Percentiles rank a stretch among this genome's conserved stretches.
phyloP scores from a whole-genome alignment of 2,888 invertebrate genomes.

The Lumbricus terrestris region DNA sequence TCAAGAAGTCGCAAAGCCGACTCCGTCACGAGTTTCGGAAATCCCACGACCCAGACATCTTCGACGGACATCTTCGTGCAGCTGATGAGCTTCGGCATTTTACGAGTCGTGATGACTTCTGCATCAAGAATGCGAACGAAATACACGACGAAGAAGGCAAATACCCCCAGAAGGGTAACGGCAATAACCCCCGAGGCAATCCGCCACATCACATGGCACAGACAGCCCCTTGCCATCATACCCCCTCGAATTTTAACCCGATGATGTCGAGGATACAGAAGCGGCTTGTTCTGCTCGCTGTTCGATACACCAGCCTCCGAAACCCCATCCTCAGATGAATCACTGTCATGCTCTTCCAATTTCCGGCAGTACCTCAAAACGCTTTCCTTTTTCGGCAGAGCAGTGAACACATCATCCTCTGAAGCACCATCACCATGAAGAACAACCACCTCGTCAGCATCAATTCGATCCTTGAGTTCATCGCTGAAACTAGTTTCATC shows the following conservation, averaged over 20 bases:
- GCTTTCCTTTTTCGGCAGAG: neutral
- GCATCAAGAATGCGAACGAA: neutral
- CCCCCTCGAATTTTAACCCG: neutral
- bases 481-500: neutral
- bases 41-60: slow-evolving; percentile 68
- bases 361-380: neutral
- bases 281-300: neutral
- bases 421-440: neutral
- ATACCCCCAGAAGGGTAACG: neutral
- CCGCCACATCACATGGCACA: neutral
- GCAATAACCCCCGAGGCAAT: neutral
- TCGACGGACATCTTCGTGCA: slow-evolving; percentile 22
- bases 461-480: neutral
- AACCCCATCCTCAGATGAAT: neutral
- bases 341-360: neutral
- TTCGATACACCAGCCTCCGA: neutral
- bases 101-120: neutral
- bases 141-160: neutral
- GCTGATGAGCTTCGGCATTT: neutral
- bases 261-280: neutral
- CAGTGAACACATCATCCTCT: neutral
- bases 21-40: slow-evolving; percentile 73
- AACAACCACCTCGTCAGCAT: neutral
- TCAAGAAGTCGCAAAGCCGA: slow-evolving; percentile 72
- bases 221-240: neutral